Evolutionary conservation across 2,797 vertebrate genomes (phyloP).

Genomic region (Coilia nasus): DNA sequence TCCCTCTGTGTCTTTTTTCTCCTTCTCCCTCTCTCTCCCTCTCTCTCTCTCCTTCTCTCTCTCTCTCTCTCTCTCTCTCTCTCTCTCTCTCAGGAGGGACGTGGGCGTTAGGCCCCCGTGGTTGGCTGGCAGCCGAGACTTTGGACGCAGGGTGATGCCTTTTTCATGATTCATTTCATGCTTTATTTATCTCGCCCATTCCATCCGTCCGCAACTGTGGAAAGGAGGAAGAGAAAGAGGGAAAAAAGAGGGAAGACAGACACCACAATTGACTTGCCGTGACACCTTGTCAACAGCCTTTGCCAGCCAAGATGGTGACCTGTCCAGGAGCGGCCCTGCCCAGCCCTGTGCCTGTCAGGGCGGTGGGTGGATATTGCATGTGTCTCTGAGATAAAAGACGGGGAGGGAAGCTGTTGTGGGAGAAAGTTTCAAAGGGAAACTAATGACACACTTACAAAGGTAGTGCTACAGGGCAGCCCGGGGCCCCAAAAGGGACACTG

Average conservation of each 20-base stretch:
- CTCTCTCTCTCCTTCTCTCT: not conserved
- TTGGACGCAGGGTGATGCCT: slow-evolving; percentile 24
- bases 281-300: slow-evolving; percentile 45
- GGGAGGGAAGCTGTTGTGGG: not conserved
- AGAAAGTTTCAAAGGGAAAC: not conserved
- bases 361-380: not conserved
- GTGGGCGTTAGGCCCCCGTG: slow-evolving; percentile 4
- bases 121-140: slow-evolving; percentile 36
- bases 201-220: slow-evolving; percentile 25
- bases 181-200: slow-evolving; percentile 41
- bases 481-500: not conserved
- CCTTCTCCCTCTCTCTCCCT: not conserved
- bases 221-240: not conserved
- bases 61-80: not conserved
- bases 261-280: slow-evolving; percentile 36
- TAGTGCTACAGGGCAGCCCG: not conserved
- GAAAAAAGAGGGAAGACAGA: slow-evolving; percentile 30
- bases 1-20: not conserved
- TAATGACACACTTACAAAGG: not conserved
- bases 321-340: not conserved
- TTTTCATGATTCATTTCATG: slow-evolving; percentile 45
- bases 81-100: not conserved
- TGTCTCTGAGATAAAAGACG: not conserved
- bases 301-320: not conserved
- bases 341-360: not conserved